These are phyloP conservation scores for Oryzias melastigma DNA, from an alignment of 2,113 vertebrate genomes.

Conservation along the genomic window DNA sequence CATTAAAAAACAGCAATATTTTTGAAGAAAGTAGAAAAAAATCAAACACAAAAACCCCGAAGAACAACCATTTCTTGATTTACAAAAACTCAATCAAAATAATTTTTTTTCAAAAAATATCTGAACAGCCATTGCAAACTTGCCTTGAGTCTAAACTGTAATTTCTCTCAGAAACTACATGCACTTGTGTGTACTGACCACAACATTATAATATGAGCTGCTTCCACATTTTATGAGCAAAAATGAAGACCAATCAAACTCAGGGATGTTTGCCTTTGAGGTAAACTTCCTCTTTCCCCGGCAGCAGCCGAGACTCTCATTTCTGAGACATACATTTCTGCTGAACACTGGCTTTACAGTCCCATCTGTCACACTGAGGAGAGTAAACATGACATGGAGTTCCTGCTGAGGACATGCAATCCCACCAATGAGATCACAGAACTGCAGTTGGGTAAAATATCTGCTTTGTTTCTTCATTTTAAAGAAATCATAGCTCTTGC, in stretches of 20 bases:
- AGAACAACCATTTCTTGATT: too few relatives aligned
- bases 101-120: too few relatives aligned
- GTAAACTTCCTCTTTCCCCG: constrained; percentile 31
- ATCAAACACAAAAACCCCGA: too few relatives aligned
- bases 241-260: not conserved
- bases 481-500: not conserved
- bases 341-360: too few relatives aligned
- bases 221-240: not conserved
- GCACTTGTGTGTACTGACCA: not conserved
- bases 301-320: not conserved
- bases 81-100: too few relatives aligned
- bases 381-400: not conserved
- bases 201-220: not conserved
- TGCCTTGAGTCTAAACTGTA: too few relatives aligned
- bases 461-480: not conserved
- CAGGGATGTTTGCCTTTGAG: not conserved
- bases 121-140: too few relatives aligned
- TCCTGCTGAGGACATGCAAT: not conserved
- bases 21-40: too few relatives aligned
- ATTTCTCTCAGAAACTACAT: too few relatives aligned
- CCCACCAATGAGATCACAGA: not conserved
- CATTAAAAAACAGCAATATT: too few relatives aligned
- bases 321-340: not conserved
- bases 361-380: not conserved
- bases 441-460: not conserved